phyloP scores from a whole-genome alignment of 2,888 invertebrate genomes.

The Lasioglossum marginatum region DNA sequence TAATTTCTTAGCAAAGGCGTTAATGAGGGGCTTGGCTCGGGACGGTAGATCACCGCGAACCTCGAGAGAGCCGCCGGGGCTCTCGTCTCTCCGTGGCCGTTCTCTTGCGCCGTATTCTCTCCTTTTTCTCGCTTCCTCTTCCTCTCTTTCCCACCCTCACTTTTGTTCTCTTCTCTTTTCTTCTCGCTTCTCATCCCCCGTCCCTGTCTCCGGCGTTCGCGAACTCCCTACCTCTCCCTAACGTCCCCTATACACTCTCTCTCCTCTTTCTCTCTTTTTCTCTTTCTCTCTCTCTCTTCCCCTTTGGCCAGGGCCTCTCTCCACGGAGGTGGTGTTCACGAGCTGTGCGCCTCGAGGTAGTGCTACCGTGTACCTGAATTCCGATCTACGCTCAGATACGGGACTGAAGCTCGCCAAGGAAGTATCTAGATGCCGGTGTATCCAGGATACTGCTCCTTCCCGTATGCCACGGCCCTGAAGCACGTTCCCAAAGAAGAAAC shows the following conservation, averaged over 20 bases:
- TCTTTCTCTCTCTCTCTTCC: conserved; percentile 26
- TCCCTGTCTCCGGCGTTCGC: conserved; percentile 11
- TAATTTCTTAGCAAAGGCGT: conserved; percentile 84
- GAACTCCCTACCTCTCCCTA: conserved; percentile 25
- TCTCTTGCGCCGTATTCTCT: conserved; percentile 49
- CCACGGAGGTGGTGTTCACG: conserved; percentile 78
- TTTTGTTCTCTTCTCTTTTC: conserved; percentile 54
- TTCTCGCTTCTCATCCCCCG: conserved; percentile 38
- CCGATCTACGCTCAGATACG: conserved; percentile 83
- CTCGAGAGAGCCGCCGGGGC: conserved; percentile 72
- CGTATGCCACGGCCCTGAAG: conserved; percentile 58
- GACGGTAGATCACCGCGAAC: conserved; percentile 82
- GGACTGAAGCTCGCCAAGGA: conserved; percentile 75
- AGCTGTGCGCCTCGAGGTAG: conserved; percentile 79
- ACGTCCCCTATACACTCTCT: conserved; percentile 43
- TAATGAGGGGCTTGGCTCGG: conserved; percentile 84
- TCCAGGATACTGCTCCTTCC: conserved; percentile 77
- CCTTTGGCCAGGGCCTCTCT: conserved; percentile 30
- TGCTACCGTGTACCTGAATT: conserved; percentile 84
- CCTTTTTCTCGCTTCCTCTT: conserved; percentile 41
- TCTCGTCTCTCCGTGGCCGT: conserved; percentile 53
- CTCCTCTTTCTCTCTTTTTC: conserved; percentile 21
- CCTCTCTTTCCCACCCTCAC: conserved; percentile 39
- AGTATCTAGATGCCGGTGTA: conserved; percentile 80
- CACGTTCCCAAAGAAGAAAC: conserved; percentile 61